A percentile compares a stretch with the other conserved stretches of the same genome.
These are phyloP conservation scores for Leucoptera coffeella DNA, from an alignment of 2,888 invertebrate species.

Conservation along the genomic window DNA sequence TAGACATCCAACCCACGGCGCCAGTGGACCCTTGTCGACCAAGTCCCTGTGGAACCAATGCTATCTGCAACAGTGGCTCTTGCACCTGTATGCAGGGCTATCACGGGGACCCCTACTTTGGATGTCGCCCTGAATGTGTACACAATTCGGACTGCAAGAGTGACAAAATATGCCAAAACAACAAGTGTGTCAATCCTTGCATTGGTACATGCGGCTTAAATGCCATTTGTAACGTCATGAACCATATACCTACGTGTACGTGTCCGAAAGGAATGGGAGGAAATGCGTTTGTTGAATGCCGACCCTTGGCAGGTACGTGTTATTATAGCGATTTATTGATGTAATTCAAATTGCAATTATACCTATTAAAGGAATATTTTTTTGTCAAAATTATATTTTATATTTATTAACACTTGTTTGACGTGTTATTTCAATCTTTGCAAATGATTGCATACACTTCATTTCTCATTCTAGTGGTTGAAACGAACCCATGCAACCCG, in stretches of 20 bases:
- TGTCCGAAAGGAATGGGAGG: conserved; percentile 62
- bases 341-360: too few relatives aligned
- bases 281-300: conserved; percentile 61
- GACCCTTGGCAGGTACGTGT: conserved; percentile 36
- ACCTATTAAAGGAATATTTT: too few relatives aligned
- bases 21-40: conserved; percentile 52
- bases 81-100: conserved; percentile 59
- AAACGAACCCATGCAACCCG: conserved; percentile 63
- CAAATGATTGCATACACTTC: conserved; percentile 13
- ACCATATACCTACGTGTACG: conserved; percentile 66
- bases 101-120: conserved; percentile 60
- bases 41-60: conserved; percentile 60
- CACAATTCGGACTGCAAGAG: conserved; percentile 60
- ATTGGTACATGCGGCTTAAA: conserved; percentile 64
- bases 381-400: too few relatives aligned
- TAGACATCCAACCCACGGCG: conserved; percentile 14
- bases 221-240: conserved; percentile 65
- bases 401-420: too few relatives aligned
- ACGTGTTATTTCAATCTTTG: too few relatives aligned
- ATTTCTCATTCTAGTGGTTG: too few relatives aligned
- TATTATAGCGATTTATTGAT: too few relatives aligned
- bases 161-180: conserved; percentile 59
- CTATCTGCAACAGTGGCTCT: conserved; percentile 47
- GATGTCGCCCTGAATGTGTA: conserved; percentile 67
- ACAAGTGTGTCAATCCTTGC: conserved; percentile 69